Conservation (phyloP, 1,140 invertebrate genomes). For the Ectropis grisescens region DNA sequence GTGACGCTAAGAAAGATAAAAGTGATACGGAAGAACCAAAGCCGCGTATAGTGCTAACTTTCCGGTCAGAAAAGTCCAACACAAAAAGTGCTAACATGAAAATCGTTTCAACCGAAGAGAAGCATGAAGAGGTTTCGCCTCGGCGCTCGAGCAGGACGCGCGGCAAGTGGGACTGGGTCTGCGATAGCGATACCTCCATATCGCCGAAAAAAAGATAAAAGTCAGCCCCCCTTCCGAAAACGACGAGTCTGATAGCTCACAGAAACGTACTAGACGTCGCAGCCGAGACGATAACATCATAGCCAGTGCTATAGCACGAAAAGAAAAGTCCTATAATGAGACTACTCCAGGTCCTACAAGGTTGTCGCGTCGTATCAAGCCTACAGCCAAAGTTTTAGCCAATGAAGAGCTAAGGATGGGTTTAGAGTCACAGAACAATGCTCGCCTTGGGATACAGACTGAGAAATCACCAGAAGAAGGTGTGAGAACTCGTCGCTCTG, state of each 20-base stretch:
- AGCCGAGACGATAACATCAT: slow-evolving; percentile 70
- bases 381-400: slow-evolving; percentile 70
- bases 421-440: slow-evolving; percentile 71
- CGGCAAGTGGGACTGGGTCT: slow-evolving; percentile 47
- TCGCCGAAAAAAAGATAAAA: slow-evolving; percentile 37
- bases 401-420: slow-evolving; percentile 72
- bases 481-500: slow-evolving; percentile 39
- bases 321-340: slow-evolving; percentile 70
- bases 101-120: slow-evolving; percentile 61
- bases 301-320: slow-evolving; percentile 71
- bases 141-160: slow-evolving; percentile 36
- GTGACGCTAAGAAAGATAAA: slow-evolving; percentile 31
- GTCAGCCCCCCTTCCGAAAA: too few species aligned
- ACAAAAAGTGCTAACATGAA: slow-evolving; percentile 61
- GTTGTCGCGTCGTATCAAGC: slow-evolving; percentile 68
- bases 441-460: slow-evolving; percentile 38
- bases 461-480: slow-evolving; percentile 45
- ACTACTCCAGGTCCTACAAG: slow-evolving; percentile 26
- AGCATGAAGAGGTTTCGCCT: slow-evolving; percentile 48
- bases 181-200: slow-evolving; percentile 27
- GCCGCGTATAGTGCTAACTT: slow-evolving; percentile 63
- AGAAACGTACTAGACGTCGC: slow-evolving; percentile 26
- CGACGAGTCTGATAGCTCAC: too few species aligned
- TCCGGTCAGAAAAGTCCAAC: slow-evolving; percentile 63
- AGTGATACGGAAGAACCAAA: slow-evolving; percentile 45